phyloP scores from a whole-genome alignment of 2,113 vertebrate genomes.

The Prochilodus magdalenae region DNA sequence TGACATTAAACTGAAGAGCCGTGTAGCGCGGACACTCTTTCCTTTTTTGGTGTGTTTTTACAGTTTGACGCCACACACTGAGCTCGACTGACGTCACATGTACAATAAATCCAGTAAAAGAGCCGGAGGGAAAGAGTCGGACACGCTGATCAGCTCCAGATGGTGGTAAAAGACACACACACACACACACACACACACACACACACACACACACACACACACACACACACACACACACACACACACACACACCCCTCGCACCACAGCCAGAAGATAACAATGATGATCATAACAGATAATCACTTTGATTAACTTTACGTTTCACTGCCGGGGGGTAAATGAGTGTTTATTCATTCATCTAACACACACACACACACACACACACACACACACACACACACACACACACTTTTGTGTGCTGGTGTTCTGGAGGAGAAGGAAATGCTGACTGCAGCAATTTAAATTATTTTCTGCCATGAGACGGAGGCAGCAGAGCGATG shows the following conservation, averaged over 20 bases:
- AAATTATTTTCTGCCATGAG: conserved; percentile 39
- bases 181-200: not conserved
- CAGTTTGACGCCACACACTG: too few species aligned
- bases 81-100: not conserved
- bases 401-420: conserved; percentile 9
- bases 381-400: conserved; percentile 29
- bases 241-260: conserved; percentile 15
- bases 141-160: conserved; percentile 39
- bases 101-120: not conserved
- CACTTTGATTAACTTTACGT: conserved; percentile 76
- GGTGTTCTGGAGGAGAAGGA: conserved; percentile 42
- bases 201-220: too few species aligned
- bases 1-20: too few species aligned
- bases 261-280: conserved; percentile 59
- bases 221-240: conserved; percentile 19
- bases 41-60: too few species aligned
- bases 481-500: conserved; percentile 5
- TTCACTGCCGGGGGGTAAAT: conserved; percentile 74
- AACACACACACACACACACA: conserved; percentile 48
- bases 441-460: conserved; percentile 64
- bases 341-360: conserved; percentile 73
- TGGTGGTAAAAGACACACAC: conserved; percentile 27
- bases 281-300: conserved; percentile 70
- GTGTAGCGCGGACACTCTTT: too few species aligned
- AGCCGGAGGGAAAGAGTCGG: conserved; percentile 1